phyloP scores from a whole-genome alignment of 2,797 vertebrate genomes.

The Aplochiton taeniatus region DNA sequence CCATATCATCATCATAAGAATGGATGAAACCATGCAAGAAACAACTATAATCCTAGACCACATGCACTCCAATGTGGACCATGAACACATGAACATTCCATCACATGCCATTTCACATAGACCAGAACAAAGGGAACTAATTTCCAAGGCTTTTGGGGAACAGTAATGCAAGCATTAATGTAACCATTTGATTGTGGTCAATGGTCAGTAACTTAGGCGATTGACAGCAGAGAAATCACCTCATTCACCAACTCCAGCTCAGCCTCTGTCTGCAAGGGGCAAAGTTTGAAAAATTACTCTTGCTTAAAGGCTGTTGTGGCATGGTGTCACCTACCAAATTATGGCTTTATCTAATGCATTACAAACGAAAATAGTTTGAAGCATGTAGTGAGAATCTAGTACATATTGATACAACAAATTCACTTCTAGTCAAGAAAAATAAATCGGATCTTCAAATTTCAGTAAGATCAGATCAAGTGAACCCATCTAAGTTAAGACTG shows the following conservation, averaged over 20 bases:
- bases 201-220: constrained; percentile 63
- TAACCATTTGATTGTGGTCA: constrained; percentile 63
- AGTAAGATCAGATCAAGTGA: too few relatives aligned
- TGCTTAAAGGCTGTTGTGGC: too few relatives aligned
- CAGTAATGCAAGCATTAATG: constrained; percentile 12
- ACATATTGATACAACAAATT: too few relatives aligned
- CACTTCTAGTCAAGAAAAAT: too few relatives aligned
- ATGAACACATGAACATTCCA: constrained; percentile 49
- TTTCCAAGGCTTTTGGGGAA: constrained; percentile 11
- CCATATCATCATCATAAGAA: too few relatives aligned
- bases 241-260: constrained; percentile 94
- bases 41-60: constrained; percentile 57
- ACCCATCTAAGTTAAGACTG: too few relatives aligned
- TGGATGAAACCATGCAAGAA: constrained; percentile 35
- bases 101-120: constrained; percentile 57
- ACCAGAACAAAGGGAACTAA: constrained; percentile 50
- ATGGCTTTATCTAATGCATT: too few relatives aligned
- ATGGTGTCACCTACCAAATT: too few relatives aligned
- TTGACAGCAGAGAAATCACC: constrained; percentile 63
- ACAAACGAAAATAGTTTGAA: too few relatives aligned
- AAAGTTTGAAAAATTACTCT: constrained; percentile 71
- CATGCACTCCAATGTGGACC: constrained; percentile 66
- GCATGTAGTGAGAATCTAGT: too few relatives aligned
- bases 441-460: too few relatives aligned
- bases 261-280: constrained; percentile 86